Evolutionary conservation across 2,113 vertebrate genomes (phyloP).

Genomic region (zebrafish (Danio rerio)): GRCz12tu NC_133198.1:16612001-16612500

Average conservation of each 20-base stretch:
- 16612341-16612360: neutral
- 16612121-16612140: too few species aligned
- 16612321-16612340: neutral
- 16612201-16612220: neutral
- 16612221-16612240: neutral
- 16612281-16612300: neutral
- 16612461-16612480: neutral
- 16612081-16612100: too few species aligned
- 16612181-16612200: too few species aligned
- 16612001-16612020: too few species aligned
- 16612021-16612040: too few species aligned
- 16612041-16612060: too few species aligned
- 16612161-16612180: too few species aligned
- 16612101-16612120: too few species aligned
- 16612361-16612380: neutral
- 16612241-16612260: conserved; percentile 2
- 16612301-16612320: conserved; percentile 20
- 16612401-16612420: neutral
- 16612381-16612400: neutral
- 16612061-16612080: too few species aligned
- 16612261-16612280: neutral
- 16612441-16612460: neutral
- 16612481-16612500: conserved; percentile 1
- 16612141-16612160: too few species aligned
- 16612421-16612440: conserved; percentile 2